Base-by-base conservation (phyloP, 2,888 invertebrate species). In the Balanococcus diminutus region DNA sequence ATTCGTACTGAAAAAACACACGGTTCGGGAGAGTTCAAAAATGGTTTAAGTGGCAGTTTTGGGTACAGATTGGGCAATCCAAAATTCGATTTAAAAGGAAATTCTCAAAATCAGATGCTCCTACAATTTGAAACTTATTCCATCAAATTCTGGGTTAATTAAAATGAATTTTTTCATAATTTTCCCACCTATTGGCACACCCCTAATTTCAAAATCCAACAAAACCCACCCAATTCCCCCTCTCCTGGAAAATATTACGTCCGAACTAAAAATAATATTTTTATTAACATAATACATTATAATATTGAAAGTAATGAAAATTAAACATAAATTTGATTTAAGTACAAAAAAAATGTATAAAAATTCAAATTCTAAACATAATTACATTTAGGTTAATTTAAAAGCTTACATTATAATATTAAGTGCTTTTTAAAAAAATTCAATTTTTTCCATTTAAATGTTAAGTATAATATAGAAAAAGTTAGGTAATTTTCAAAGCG, bases 231-330 rank as follows among this genome's bases (percentile, higher is more conserved):
- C n/a, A n/a, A n/a, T 22, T 1, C 25, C 19, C 11, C 22, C 61
- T 11, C 25, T n/a, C 22, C 61, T 25, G 22, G 1, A 14, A 67
- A 67, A 67, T 14, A 81, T 36, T 28, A 46, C 25, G n/a, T 46
- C 81, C 36, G 11, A 32, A 19, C 72, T 79, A 75, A 75, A 85
- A 85, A 42, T 75, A 85, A 28, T 79, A 79, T 32, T 85, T 85
- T 85, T 85, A 85, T 85, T 85, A 79, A 85, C 85, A 85, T 85
- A 85, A 31, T 31, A 28, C 25, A 72, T 42, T 85, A 75, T 42
- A 85, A 85, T 85, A 85, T 85, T 85, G 85, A 85, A 85, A 85
- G 85, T 85, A 85, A 85, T 85, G 75, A 84, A 84, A 84, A 85
- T 79, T 85, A 85, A 75, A 85, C 36, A 83, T 84, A 85, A 56